Evolutionary conservation across 2,888 invertebrate species (phyloP).

Genomic region (Parnassius glacialis): DNA sequence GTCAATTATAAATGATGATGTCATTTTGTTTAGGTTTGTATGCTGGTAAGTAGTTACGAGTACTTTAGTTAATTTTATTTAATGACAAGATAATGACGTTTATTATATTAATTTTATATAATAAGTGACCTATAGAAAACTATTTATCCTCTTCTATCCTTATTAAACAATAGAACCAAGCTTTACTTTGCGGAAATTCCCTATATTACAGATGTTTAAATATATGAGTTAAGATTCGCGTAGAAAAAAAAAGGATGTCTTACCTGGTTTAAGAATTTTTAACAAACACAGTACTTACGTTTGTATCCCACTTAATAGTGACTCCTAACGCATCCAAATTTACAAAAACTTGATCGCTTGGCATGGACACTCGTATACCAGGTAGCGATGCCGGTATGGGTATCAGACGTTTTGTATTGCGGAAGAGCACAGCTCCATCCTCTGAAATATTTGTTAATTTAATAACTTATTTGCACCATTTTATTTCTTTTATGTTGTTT

Average conservation of each 20-base stretch:
- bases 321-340: conserved; percentile 85
- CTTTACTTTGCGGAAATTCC: no score
- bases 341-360: conserved; percentile 85
- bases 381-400: conserved; percentile 87
- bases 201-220: conserved; percentile 7
- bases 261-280: no score
- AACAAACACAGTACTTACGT: conserved; percentile 59
- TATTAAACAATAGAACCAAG: neutral
- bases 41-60: no score
- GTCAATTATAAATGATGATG: no score
- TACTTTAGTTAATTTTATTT: no score
- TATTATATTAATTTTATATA: no score
- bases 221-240: neutral
- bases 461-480: neutral
- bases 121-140: no score
- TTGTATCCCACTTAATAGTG: conserved; percentile 89
- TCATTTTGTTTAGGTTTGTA: no score
- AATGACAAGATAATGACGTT: no score
- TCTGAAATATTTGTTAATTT: conserved; percentile 50
- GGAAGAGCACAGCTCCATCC: conserved; percentile 77
- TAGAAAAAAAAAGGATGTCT: no score
- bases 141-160: no score
- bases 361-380: conserved; percentile 86
- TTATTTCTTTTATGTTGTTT: neutral
- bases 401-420: conserved; percentile 75